Evolutionary conservation across 2,888 invertebrate genomes (phyloP).

Genomic region (Cephonodes hylas): DNA sequence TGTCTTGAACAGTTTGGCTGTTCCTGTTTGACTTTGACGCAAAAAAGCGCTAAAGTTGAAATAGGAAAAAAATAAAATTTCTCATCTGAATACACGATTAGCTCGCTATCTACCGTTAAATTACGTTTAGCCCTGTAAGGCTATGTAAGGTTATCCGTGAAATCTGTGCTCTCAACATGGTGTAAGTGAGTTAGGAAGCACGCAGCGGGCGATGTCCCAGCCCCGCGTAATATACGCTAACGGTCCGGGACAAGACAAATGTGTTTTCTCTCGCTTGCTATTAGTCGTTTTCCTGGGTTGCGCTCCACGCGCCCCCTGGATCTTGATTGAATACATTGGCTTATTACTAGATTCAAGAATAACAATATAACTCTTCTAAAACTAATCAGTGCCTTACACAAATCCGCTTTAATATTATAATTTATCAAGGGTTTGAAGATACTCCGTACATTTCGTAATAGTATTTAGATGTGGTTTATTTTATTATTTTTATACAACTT

Average conservation of each 20-base stretch:
- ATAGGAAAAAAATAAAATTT: no score
- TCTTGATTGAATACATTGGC: slow-evolving; percentile 69
- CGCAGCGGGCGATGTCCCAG: slow-evolving; percentile 70
- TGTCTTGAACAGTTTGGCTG: no score
- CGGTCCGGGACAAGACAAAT: slow-evolving; percentile 79
- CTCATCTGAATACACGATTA: neutral
- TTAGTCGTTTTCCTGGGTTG: slow-evolving; percentile 56
- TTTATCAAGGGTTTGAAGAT: no score
- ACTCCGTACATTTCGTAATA: no score
- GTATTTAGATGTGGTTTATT: no score
- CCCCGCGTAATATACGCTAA: slow-evolving; percentile 77
- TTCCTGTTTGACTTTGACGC: no score
- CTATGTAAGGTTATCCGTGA: slow-evolving; percentile 41
- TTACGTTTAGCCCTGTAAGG: neutral
- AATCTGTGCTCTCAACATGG: slow-evolving; percentile 47
- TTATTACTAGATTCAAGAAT: slow-evolving; percentile 55
- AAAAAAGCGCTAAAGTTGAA: no score
- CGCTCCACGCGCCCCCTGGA: slow-evolving; percentile 47
- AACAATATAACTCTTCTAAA: neutral
- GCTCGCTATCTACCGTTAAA: neutral
- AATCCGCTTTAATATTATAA: neutral
- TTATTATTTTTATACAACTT: no score
- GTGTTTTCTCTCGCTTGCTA: slow-evolving; percentile 77
- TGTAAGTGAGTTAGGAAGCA: slow-evolving; percentile 60
- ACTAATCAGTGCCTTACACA: slow-evolving; percentile 15